phyloP scores from a whole-genome alignment of 2,888 invertebrate genomes.

The Idaea straminata region DNA sequence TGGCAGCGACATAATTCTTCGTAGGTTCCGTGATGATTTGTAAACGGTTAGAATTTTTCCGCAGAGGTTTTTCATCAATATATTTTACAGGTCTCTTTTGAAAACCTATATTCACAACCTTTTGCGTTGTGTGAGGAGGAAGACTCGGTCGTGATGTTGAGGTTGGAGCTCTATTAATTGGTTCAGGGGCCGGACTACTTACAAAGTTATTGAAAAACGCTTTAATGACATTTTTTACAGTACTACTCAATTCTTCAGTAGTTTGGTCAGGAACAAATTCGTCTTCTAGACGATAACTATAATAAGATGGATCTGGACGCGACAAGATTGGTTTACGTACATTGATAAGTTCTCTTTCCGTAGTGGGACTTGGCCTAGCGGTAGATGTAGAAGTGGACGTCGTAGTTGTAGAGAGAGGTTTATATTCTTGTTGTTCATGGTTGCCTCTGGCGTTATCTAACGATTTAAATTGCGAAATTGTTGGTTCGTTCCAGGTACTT shows the following conservation, averaged over 20 bases:
- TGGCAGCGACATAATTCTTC: constrained; percentile 34
- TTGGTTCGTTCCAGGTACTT: constrained; percentile 56
- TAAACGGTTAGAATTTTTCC: constrained; percentile 52
- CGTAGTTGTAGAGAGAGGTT: constrained; percentile 44
- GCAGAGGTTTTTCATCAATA: constrained; percentile 52
- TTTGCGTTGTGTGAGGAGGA: constrained; percentile 32
- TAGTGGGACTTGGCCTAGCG: constrained; percentile 32
- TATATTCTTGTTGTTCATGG: constrained; percentile 36
- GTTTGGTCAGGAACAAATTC: constrained; percentile 62
- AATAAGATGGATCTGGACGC: constrained; percentile 58
- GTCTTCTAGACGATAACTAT: constrained; percentile 62
- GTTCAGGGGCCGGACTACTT: constrained; percentile 39
- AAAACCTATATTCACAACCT: constrained; percentile 63
- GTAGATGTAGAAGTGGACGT: constrained; percentile 42
- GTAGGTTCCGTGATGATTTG: constrained; percentile 63
- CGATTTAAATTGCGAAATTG: constrained; percentile 77
- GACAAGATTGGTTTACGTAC: constrained; percentile 38
- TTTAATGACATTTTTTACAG: constrained; percentile 64
- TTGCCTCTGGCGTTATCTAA: constrained; percentile 64
- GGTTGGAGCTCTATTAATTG: constrained; percentile 36
- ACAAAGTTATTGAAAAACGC: constrained; percentile 60
- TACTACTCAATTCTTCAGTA: constrained; percentile 65
- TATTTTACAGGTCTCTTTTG: constrained; percentile 56
- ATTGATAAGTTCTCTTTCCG: constrained; percentile 33
- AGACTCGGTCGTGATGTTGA: constrained; percentile 15